phyloP scores from a whole-genome alignment of 2,797 vertebrate genomes.

The Alca torda region DNA sequence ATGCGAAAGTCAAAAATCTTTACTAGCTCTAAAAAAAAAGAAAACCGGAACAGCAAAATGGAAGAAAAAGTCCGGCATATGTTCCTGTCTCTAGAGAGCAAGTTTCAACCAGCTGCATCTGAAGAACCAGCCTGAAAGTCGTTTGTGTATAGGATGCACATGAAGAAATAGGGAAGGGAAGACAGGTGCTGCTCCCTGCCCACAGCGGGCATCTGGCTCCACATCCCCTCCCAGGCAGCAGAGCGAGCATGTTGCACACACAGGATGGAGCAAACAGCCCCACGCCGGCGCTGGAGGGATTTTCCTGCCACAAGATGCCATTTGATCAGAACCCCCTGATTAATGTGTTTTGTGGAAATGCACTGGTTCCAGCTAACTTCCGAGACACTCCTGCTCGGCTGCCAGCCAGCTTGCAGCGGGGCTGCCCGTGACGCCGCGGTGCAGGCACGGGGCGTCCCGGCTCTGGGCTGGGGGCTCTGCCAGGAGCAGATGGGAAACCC shows the following conservation, averaged over 20 bases:
- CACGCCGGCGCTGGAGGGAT: not conserved
- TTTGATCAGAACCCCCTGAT: not conserved
- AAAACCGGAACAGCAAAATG: not conserved
- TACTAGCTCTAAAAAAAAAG: not conserved
- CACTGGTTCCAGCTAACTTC: not conserved
- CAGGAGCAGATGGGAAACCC: not conserved
- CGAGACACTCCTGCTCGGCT: not conserved
- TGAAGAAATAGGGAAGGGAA: not conserved
- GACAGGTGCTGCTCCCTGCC: not conserved
- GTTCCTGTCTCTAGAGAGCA: not conserved
- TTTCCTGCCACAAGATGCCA: not conserved
- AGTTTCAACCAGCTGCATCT: not conserved
- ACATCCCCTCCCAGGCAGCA: not conserved
- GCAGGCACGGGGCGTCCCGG: not conserved
- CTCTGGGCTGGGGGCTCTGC: not conserved
- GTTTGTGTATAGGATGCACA: not conserved
- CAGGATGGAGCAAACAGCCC: not conserved
- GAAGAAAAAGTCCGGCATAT: not conserved
- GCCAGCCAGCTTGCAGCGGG: fast-evolving
- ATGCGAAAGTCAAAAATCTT: fast-evolving
- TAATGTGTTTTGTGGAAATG: not conserved
- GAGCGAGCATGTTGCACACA: not conserved
- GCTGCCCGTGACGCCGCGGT: no score
- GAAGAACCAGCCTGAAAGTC: not conserved
- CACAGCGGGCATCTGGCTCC: not conserved